Evolutionary conservation across 2,888 invertebrate genomes (phyloP).

Genomic region (Bhutanitis thaidina): DNA sequence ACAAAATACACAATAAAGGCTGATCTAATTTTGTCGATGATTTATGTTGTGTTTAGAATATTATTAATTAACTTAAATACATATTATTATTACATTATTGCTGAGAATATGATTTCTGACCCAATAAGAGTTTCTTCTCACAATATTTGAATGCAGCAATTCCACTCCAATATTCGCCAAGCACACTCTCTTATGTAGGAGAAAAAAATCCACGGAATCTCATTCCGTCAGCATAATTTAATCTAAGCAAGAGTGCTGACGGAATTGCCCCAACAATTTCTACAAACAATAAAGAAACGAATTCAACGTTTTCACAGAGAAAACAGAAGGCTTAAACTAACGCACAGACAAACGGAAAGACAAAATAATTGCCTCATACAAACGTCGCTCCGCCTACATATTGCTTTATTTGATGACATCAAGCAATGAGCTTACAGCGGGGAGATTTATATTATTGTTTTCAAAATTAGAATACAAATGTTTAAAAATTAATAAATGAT

Average conservation of each 20-base stretch:
- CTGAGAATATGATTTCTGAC: too few relatives aligned
- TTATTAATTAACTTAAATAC: too few relatives aligned
- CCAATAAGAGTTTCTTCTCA: background rate
- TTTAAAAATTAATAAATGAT: background rate
- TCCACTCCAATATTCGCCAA: background rate
- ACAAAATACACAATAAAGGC: too few relatives aligned
- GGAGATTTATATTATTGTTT: too few relatives aligned
- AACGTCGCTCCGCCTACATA: slow-evolving; percentile 60
- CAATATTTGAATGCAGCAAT: background rate
- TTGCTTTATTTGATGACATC: slow-evolving; percentile 25
- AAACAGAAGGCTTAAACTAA: slow-evolving; percentile 34
- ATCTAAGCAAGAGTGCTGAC: slow-evolving; percentile 9
- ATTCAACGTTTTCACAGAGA: slow-evolving; percentile 24
- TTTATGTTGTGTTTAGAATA: too few relatives aligned
- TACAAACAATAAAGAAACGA: slow-evolving; percentile 19
- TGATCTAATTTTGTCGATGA: too few relatives aligned
- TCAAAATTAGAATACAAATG: background rate
- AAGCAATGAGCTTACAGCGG: slow-evolving; percentile 25
- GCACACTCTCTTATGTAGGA: background rate
- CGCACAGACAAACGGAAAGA: slow-evolving; percentile 49
- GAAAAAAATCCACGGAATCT: slow-evolving; percentile 12
- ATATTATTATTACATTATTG: too few relatives aligned
- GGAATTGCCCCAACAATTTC: slow-evolving; percentile 14
- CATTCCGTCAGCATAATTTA: slow-evolving; percentile 12
- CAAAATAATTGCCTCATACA: slow-evolving; percentile 64